These are phyloP conservation scores for Lasioglossum albipes DNA, from an alignment of 1,140 invertebrate species.

Conservation along the genomic window DNA sequence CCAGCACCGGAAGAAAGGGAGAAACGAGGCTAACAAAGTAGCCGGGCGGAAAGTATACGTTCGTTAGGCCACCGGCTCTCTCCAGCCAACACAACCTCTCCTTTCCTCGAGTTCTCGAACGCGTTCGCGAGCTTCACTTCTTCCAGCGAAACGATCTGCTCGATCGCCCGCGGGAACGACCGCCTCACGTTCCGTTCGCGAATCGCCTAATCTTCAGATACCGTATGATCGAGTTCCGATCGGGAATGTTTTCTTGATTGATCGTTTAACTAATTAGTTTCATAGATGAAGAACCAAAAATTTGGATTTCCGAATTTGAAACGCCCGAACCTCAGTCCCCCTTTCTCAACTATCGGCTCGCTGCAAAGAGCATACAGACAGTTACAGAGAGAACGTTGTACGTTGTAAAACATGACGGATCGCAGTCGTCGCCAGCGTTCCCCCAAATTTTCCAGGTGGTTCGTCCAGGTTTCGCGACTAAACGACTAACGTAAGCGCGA, in stretches of 20 bases:
- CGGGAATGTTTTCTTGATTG: no score
- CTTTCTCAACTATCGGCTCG: no score
- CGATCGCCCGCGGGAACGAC: slow-evolving; percentile 10
- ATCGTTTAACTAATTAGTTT: no score
- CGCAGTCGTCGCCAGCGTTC: background rate
- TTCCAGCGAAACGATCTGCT: background rate
- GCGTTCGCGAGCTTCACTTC: slow-evolving; percentile 20
- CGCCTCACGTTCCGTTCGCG: background rate
- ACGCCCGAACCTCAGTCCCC: no score
- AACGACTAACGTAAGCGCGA: background rate
- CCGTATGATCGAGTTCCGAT: no score
- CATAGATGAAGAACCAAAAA: no score
- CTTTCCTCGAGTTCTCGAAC: background rate
- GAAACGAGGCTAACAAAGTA: background rate
- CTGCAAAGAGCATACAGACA: no score
- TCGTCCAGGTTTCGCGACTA: background rate
- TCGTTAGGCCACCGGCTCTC: slow-evolving; percentile 29
- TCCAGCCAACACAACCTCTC: no score
- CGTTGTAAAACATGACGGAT: no score
- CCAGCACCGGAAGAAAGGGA: background rate
- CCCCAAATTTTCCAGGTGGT: slow-evolving; percentile 21
- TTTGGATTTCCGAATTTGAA: no score
- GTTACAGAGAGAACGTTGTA: no score
- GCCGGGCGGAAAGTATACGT: slow-evolving; percentile 28
- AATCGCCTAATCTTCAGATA: background rate